A percentile compares a stretch with the other conserved stretches of the same genome.
phyloP scores from a whole-genome alignment of 2,113 vertebrate species.

The Cyanocitta stelleri region DNA sequence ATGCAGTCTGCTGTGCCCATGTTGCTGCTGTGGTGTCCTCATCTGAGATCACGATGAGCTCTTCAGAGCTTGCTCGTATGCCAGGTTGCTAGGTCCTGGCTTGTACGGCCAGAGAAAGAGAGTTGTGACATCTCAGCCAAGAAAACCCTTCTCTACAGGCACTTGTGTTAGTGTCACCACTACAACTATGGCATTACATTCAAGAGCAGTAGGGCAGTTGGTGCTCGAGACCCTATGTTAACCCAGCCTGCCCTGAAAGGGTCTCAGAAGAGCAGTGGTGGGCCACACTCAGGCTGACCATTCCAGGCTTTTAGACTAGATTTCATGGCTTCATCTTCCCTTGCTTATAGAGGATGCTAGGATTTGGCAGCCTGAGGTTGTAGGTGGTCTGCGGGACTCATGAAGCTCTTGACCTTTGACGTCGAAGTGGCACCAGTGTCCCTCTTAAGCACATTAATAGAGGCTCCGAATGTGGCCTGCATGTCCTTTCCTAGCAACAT shows the following conservation, averaged over 20 bases:
- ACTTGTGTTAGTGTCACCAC: neutral
- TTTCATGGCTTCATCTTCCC: neutral
- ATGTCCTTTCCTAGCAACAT: neutral
- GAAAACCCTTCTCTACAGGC: neutral
- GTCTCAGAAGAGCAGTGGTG: neutral
- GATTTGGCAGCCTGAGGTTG: neutral
- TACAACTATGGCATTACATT: neutral
- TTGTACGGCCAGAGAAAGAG: neutral
- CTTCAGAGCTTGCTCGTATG: neutral
- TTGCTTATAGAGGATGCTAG: neutral
- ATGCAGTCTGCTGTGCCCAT: neutral
- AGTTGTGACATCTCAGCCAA: neutral
- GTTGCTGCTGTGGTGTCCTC: neutral
- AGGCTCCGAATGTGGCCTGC: neutral
- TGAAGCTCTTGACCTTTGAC: constrained; percentile 10
- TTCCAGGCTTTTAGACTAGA: neutral
- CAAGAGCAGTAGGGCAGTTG: neutral
- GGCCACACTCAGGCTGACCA: neutral
- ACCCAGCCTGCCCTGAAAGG: neutral
- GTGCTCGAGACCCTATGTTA: neutral
- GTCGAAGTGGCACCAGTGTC: neutral
- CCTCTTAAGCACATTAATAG: neutral
- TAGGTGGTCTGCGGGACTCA: neutral
- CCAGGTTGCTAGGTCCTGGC: neutral
- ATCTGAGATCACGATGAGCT: neutral